Evolutionary conservation across 1,140 invertebrate genomes (phyloP), one percentile per base, ranked within the genome.

Genomic region (Anagrus nilaparvatae): DNA sequence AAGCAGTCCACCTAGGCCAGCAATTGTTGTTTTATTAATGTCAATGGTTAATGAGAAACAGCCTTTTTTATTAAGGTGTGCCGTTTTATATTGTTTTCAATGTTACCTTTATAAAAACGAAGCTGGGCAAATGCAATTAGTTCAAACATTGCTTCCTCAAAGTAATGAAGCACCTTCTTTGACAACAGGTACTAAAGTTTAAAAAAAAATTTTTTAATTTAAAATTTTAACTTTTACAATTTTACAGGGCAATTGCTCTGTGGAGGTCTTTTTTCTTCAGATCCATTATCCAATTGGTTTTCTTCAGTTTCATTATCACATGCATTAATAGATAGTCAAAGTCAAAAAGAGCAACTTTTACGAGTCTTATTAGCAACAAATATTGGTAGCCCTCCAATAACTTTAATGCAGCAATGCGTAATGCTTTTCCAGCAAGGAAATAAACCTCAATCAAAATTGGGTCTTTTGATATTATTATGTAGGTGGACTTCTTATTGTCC

Each of bases 31-130:
- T 29, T 69, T 99, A 7, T 64, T 99, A 9, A 93, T 97, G 85
- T 97, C 93, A 0, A 97, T 99, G 92, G 90, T 98, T 3, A 97
- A 97, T 65, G 95, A 99, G 56, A 97, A 96, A 60, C 96, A 99
- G 63, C 84, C 91, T 10, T 88, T 98, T 60, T 65, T 77, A 7
- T 63, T 99, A 37, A 78, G 94, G 38, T 95, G 90, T 69, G 84
- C 96, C 1, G 92, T 97, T 8, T 76, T 98, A 1, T 99, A 99
- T 61, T 97, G 92, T 60, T 97, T 98, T 61, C 81, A 98, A 70
- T 97, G 88, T 63, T 98, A 88, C 60, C 69, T 99, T 0, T 94
- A 86, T 58, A 90, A 86, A 65, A 99, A 99, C 67, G 85, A 90
- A 56, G 71, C 79, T n/a, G 82, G 82, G 10, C 91, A 96, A 65